Conservation (phyloP, 2,888 invertebrate genomes). For the Drosophila differens region DNA sequence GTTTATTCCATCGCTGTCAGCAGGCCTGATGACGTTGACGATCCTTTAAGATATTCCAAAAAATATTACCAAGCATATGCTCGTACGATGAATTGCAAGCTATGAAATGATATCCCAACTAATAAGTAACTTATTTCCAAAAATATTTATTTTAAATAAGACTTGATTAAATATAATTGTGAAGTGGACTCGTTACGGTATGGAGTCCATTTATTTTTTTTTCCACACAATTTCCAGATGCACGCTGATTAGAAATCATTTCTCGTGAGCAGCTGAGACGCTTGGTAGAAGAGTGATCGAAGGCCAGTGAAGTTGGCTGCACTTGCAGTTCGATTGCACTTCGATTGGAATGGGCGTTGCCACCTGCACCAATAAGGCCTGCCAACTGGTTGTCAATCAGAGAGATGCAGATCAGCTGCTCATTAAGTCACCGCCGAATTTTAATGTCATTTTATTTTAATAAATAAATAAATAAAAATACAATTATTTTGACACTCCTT, state of each 20-base stretch:
- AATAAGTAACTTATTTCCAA: background rate
- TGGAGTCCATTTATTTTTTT: background rate
- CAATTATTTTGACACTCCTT: background rate
- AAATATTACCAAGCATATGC: background rate
- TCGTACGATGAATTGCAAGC: background rate
- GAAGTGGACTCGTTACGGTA: background rate
- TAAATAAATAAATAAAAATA: background rate
- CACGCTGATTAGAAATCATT: background rate
- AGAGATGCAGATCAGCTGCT: background rate
- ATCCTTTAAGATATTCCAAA: background rate
- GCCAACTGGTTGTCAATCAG: background rate
- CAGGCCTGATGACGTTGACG: background rate
- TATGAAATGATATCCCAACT: background rate
- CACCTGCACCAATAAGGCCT: background rate
- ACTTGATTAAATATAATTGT: background rate
- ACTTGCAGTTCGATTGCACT: background rate
- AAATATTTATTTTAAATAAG: background rate
- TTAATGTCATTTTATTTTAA: background rate
- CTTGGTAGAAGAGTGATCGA: background rate
- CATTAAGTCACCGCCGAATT: background rate
- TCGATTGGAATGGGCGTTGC: background rate
- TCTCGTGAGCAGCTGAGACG: rapidly evolving
- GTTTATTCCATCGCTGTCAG: background rate
- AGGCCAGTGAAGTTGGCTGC: background rate
- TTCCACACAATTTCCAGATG: background rate